Conservation (phyloP, 2,888 invertebrate genomes). For the Pemphredon lugubris region DNA sequence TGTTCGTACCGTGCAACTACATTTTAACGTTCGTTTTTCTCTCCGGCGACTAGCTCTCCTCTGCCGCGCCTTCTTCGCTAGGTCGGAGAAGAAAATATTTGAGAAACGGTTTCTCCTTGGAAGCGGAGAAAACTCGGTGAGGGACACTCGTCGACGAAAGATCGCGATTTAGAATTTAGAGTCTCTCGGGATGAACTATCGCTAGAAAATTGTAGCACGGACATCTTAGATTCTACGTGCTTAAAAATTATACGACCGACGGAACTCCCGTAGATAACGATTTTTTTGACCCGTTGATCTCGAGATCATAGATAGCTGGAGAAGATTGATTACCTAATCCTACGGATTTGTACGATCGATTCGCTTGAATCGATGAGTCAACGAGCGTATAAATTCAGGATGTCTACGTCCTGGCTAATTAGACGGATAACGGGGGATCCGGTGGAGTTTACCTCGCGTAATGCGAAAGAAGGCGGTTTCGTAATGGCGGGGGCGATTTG, state of each 20-base stretch:
- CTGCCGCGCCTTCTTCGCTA: conserved; percentile 14
- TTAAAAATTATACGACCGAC: no score
- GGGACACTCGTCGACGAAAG: no score
- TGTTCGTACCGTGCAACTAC: conserved; percentile 26
- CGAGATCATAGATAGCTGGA: no score
- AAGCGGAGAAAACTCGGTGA: conserved; percentile 4
- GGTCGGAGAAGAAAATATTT: background rate
- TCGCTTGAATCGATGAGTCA: background rate
- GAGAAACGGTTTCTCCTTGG: background rate
- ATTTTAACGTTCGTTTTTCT: conserved; percentile 37
- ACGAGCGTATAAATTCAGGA: no score
- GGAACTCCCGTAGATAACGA: no score
- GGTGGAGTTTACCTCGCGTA: conserved; percentile 28
- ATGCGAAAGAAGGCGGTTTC: conserved; percentile 32
- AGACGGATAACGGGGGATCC: conserved; percentile 34
- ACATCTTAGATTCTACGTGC: no score
- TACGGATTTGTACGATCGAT: background rate
- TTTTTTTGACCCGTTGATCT: no score
- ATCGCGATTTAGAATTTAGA: no score
- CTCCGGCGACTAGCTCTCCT: conserved; percentile 16
- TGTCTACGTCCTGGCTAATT: conserved; percentile 24
- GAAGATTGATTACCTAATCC: no score
- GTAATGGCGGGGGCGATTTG: conserved; percentile 55
- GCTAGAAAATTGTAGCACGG: no score
- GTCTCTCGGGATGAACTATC: no score